Evolutionary conservation across 2,797 vertebrate species (phyloP).

Genomic region (Sebastes melanostomus): DNA sequence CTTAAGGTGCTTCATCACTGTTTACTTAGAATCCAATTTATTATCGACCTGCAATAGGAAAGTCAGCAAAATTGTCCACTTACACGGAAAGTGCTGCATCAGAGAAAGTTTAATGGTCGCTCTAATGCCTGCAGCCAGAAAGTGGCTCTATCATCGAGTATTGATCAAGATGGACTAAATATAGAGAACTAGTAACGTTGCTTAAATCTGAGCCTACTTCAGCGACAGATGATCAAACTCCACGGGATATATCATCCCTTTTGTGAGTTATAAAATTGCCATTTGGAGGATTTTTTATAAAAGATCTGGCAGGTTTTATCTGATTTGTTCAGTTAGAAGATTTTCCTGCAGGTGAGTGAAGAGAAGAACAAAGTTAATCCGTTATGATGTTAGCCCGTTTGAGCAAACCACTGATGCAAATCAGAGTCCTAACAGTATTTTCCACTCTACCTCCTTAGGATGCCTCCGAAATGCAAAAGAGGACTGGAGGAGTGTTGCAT

Average conservation of each 20-base stretch:
- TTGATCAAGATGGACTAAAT: conserved; percentile 64
- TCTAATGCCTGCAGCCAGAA: conserved; percentile 56
- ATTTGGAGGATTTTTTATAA: conserved; percentile 5
- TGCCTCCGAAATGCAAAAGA: conserved; percentile 48
- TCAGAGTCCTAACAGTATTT: conserved; percentile 34
- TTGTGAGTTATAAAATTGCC: conserved; percentile 1
- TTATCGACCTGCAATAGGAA: conserved; percentile 62
- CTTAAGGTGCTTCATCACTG: conserved; percentile 73
- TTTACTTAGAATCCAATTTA: conserved; percentile 77
- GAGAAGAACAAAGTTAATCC: conserved; percentile 40
- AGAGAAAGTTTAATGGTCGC: conserved; percentile 66
- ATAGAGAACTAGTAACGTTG: conserved; percentile 35
- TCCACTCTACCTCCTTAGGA: conserved; percentile 28
- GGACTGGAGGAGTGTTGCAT: conserved; percentile 40
- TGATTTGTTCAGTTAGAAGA: conserved; percentile 17
- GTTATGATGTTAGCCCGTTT: conserved; percentile 26
- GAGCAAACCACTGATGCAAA: conserved; percentile 53
- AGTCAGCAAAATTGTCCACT: conserved; percentile 72
- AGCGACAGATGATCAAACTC: background rate
- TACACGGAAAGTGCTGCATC: conserved; percentile 75
- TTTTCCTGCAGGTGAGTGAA: conserved; percentile 40
- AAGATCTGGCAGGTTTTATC: conserved; percentile 27
- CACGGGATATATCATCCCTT: background rate
- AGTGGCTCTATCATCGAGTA: conserved; percentile 48
- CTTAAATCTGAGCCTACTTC: conserved; percentile 15